Base-by-base conservation (phyloP, 2,888 invertebrate species). In the Pristionchus entomophagus region DNA sequence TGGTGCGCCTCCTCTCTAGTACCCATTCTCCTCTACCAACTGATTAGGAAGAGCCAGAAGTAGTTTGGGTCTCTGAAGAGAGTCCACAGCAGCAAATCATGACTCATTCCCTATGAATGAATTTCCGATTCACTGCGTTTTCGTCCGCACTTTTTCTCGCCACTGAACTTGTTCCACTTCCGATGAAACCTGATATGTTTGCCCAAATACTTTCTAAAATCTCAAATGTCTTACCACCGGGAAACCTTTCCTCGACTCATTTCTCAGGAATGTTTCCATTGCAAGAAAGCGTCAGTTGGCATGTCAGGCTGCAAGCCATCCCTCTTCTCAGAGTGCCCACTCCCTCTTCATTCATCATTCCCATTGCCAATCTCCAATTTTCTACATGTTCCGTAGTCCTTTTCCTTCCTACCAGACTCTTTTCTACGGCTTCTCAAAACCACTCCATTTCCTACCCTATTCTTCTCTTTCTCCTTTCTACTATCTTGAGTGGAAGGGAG, bases 401-500 rank as follows among this genome's bases (percentile, higher is more conserved):
- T 26, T 32, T 12, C 45, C 29, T 14, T 78, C 77, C 22, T 49
- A 8, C n/a, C n/a, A n/a, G n/a, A n/a, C n/a, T n/a, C n/a, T n/a
- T n/a, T n/a, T n/a, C n/a, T n/a, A n/a, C n/a, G n/a, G n/a, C 49
- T 49, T 45, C 22, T 49, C 49, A 22, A 29, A 29, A 29, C 22
- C 49, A 51, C 51, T 51, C 51, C 32, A 8, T 45, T n/a, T 78
- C 14, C 29, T n/a, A 14, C 26, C 29, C 77, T 10, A 45, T 78
- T 51, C 51, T 78, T 32, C 41, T n/a, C 56, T 78, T 51, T 26
- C 32, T 32, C 53, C 29, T 19, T 14, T 26, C 53, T 41, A 73
- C 73, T 73, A 73, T 73, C 73, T 73, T 73, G 73, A 73, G 73
- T 73, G 45, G 65, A 65, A 65, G 32, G 32, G 65, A 14, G 65